phyloP scores from a whole-genome alignment of 2,797 vertebrate genomes.

The Apogon hyalosoma region DNA sequence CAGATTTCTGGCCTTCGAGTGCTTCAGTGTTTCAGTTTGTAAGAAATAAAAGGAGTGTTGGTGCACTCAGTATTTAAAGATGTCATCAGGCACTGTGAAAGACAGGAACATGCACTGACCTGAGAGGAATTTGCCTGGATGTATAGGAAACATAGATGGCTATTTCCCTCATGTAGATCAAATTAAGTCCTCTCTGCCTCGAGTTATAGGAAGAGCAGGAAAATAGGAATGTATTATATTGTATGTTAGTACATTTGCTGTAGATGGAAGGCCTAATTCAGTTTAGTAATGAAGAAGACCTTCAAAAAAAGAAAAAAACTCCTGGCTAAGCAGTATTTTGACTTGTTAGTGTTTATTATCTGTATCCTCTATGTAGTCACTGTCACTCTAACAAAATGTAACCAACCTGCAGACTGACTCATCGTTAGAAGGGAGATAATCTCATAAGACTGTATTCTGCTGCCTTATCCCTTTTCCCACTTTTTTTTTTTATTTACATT shows the following conservation, averaged over 20 bases:
- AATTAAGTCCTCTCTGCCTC: slow-evolving; percentile 76
- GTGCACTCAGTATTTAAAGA: slow-evolving; percentile 66
- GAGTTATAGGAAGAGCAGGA: slow-evolving; percentile 66
- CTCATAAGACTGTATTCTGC: slow-evolving; percentile 80
- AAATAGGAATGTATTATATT: slow-evolving; percentile 86
- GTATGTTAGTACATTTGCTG: slow-evolving; percentile 84
- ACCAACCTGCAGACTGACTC: slow-evolving; percentile 79
- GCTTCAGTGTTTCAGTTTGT: slow-evolving; percentile 62
- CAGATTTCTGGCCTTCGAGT: slow-evolving; percentile 47
- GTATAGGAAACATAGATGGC: slow-evolving; percentile 67
- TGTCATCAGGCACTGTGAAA: slow-evolving; percentile 74
- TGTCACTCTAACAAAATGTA: slow-evolving; percentile 82
- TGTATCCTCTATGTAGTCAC: slow-evolving; percentile 83
- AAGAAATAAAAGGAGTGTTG: slow-evolving; percentile 49
- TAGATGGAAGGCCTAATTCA: slow-evolving; percentile 80
- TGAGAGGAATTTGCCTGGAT: slow-evolving; percentile 76
- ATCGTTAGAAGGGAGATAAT: slow-evolving; percentile 74
- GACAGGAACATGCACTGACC: slow-evolving; percentile 72
- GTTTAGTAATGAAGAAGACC: slow-evolving; percentile 76
- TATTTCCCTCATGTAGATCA: slow-evolving; percentile 73
- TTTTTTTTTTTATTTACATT: slow-evolving; percentile 42
- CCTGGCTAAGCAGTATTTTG: slow-evolving; percentile 78
- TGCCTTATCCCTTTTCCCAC: slow-evolving; percentile 79
- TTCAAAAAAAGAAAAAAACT: slow-evolving; percentile 67
- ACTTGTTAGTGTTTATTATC: slow-evolving; percentile 84